Conservation (phyloP, 2,113 vertebrate species). For the Ochotona princeps region DNA sequence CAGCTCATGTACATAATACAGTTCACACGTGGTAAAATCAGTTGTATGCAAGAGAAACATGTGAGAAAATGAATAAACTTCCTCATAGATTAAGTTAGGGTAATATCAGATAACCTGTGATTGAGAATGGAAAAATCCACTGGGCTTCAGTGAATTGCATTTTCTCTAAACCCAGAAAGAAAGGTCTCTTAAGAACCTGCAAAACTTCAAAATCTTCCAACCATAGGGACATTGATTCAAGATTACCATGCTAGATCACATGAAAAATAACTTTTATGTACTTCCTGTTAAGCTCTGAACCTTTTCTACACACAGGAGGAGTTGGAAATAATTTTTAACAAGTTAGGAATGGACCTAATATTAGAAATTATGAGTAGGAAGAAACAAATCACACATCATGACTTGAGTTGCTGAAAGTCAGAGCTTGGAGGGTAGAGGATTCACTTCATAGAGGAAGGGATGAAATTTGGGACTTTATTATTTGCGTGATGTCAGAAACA, state of each 20-base stretch:
- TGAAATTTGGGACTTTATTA: background rate
- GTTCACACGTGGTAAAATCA: background rate
- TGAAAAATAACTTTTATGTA: background rate
- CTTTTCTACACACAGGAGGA: background rate
- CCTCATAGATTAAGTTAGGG: background rate
- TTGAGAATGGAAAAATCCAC: background rate
- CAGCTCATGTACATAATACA: background rate
- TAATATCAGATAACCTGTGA: background rate
- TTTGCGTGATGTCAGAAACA: background rate
- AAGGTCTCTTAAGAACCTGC: background rate
- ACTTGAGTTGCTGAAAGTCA: background rate
- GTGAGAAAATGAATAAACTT: background rate
- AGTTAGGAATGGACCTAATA: background rate
- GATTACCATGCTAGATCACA: background rate
- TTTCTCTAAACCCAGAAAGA: background rate
- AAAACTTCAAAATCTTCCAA: background rate
- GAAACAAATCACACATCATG: background rate
- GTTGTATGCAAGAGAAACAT: background rate
- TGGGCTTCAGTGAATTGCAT: background rate
- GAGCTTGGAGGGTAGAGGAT: background rate
- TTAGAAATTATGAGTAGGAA: background rate
- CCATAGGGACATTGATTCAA: background rate
- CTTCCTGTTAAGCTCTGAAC: background rate
- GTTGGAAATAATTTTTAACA: background rate
- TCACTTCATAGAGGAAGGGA: background rate